Evolutionary conservation across 2,113 vertebrate species (phyloP), one percentile per base, ranked within the genome.

Genomic region (Lontra canadensis): DNA sequence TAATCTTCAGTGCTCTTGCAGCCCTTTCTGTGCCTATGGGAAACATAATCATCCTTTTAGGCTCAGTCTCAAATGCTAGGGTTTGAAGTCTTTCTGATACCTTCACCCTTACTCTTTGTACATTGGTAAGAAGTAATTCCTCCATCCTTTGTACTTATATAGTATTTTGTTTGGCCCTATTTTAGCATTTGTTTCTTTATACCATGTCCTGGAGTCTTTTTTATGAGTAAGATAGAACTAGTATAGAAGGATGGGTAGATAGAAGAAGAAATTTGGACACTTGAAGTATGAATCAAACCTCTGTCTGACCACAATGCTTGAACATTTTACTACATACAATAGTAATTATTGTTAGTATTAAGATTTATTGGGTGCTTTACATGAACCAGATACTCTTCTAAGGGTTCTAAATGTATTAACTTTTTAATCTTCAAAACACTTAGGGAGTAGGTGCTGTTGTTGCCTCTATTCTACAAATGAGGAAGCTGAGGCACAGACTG

Each of bases 181-280:
- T 81, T 93, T 86, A 61, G 80, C 14, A 52, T 71, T 80, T 84
- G 21, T 76, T 95, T 90, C 42, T 83, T 95, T 91, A 73, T 59
- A 52, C 25, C 65, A 14, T 74, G 23, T 67, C 85, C 49, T 85
- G 26, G 36, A 80, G 39, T 57, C 12, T 92, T 82, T 82, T 86
- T 90, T 57, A 31, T 90, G 26, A 93, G 59, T 61, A 52, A 86
- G 23, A 74, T 4, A 73, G 61, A 97, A 85, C 39, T 95, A 89
- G 55, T 76, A 26, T 88, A 89, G 61, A 85, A 57, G 55, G 67
- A 42, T 18, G 63, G 59, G 14, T 59, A 95, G 63, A 89, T 52
- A 96, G 71, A 89, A 59, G 67, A 93, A 52, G n/a, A 93, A 88
- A 73, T 42, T 93, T 93, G 49, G 57, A 76, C 25, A 74, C 65